Evolutionary conservation across 2,888 invertebrate genomes (phyloP).

Genomic region (Agriotes lineatus): DNA sequence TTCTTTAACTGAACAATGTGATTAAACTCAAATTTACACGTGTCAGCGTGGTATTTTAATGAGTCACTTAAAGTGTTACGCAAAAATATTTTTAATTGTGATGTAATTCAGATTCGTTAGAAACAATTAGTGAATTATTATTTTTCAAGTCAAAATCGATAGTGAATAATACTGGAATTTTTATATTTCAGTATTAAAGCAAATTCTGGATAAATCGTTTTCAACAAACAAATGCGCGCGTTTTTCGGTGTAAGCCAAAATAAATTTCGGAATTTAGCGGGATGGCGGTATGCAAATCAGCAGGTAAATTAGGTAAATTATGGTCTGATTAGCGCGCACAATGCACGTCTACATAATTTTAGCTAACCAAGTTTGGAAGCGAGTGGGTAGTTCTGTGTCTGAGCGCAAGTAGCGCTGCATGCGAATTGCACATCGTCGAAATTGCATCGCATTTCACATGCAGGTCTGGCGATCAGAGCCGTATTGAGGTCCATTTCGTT

Average conservation of each 20-base stretch:
- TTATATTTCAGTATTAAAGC: no score
- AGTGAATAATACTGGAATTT: no score
- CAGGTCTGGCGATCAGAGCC: constrained; percentile 29
- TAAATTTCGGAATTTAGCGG: constrained; percentile 11
- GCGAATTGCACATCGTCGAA: constrained; percentile 57
- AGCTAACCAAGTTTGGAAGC: constrained; percentile 48
- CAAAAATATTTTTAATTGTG: no score
- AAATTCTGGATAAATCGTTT: not conserved
- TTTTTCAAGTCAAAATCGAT: no score
- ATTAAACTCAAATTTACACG: no score
- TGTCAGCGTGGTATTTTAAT: no score
- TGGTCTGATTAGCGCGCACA: constrained; percentile 48
- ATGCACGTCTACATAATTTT: constrained; percentile 46
- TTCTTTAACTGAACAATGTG: no score
- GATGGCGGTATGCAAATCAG: constrained; percentile 30
- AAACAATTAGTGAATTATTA: no score
- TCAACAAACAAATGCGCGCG: not conserved
- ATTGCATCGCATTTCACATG: constrained; percentile 50
- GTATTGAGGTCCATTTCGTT: constrained; percentile 15
- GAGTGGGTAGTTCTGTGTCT: constrained; percentile 55
- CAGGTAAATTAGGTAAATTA: constrained; percentile 47
- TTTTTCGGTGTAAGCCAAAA: constrained; percentile 3
- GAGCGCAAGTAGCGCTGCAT: constrained; percentile 56
- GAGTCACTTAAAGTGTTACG: no score
- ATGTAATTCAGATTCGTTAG: no score